phyloP scores from a whole-genome alignment of 2,888 invertebrate genomes.

The Eupithecia inturbata region DNA sequence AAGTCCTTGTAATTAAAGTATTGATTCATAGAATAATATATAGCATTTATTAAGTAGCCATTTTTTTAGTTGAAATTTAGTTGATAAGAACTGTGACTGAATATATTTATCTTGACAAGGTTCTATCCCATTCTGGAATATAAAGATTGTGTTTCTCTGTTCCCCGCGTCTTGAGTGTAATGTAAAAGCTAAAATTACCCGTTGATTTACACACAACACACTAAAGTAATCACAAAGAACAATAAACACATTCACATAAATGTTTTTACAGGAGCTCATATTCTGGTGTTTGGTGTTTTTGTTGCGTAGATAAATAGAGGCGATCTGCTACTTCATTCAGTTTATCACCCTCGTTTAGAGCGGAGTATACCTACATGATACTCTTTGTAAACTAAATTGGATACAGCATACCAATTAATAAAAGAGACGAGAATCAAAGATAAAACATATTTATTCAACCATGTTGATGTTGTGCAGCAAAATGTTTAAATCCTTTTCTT shows the following conservation, averaged over 20 bases:
- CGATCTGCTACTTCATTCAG: conserved; percentile 13
- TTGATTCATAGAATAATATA: too few relatives aligned
- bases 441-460: background rate
- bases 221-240: conserved; percentile 14
- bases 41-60: too few relatives aligned
- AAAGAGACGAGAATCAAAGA: background rate
- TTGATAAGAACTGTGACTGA: background rate
- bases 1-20: too few relatives aligned
- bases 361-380: background rate
- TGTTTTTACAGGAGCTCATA: conserved; percentile 14
- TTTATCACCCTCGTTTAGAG: background rate
- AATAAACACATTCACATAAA: conserved; percentile 12
- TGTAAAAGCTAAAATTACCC: background rate
- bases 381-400: background rate
- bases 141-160: background rate
- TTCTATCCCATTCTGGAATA: background rate
- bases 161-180: background rate
- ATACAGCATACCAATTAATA: background rate
- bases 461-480: background rate
- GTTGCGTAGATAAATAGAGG: conserved; percentile 7
- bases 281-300: conserved; percentile 11
- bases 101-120: background rate
- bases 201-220: conserved; percentile 1
- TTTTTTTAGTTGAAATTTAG: too few relatives aligned
- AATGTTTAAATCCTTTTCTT: background rate